Conservation (phyloP, 2,888 invertebrate species). For the Agrochola circellaris region DNA sequence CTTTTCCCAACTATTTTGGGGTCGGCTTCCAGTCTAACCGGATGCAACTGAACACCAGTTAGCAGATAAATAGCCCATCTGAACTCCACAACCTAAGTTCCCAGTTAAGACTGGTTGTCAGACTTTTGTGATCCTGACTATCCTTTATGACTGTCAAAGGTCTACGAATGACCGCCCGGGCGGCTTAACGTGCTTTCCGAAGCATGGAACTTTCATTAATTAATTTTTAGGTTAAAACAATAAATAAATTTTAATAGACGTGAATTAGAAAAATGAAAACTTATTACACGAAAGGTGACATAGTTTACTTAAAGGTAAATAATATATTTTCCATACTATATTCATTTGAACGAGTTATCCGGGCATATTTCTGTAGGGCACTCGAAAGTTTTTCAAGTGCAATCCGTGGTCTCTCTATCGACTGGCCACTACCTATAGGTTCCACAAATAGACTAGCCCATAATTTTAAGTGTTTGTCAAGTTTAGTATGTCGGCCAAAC, state of each 20-base stretch:
- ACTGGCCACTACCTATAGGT: constrained; percentile 1
- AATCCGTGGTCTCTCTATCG: constrained; percentile 7
- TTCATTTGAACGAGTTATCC: constrained; percentile 9
- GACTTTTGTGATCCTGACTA: not conserved
- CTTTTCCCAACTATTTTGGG: not conserved
- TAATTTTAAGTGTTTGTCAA: not conserved
- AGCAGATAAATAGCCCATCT: too few relatives aligned
- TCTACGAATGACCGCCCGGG: not conserved
- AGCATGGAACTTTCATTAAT: not conserved
- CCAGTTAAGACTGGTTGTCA: too few relatives aligned
- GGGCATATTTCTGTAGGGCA: constrained; percentile 15
- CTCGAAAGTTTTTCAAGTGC: constrained; percentile 20
- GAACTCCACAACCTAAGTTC: too few relatives aligned
- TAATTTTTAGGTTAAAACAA: not conserved
- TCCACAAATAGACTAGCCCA: not conserved
- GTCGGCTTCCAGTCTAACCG: not conserved
- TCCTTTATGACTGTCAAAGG: not conserved
- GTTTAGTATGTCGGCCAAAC: not conserved
- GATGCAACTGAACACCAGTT: not conserved
- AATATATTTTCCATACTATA: not conserved
- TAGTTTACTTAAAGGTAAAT: not conserved
- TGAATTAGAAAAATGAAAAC: not conserved
- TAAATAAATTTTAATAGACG: not conserved
- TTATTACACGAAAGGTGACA: not conserved
- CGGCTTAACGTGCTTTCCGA: not conserved